phyloP scores from a whole-genome alignment of 2,113 vertebrate species.

The Cynopterus brachyotis region DNA sequence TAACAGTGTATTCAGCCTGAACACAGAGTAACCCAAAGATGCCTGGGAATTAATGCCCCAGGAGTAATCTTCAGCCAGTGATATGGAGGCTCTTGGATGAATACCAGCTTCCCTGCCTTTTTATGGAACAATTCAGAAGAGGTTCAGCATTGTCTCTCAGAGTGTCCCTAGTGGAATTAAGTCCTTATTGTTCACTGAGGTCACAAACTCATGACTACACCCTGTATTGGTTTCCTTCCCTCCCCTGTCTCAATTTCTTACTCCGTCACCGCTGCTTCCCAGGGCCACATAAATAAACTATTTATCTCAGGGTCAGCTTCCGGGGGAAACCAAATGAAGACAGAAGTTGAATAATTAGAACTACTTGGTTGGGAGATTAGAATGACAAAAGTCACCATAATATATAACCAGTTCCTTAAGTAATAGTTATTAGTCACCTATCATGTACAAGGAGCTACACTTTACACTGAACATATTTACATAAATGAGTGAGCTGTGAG shows the following conservation, averaged over 20 bases:
- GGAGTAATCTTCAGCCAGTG: background rate
- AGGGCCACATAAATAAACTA: background rate
- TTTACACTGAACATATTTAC: background rate
- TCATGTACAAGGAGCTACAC: background rate
- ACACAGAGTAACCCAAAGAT: background rate
- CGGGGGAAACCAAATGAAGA: background rate
- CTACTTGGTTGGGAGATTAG: background rate
- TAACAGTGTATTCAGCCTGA: background rate
- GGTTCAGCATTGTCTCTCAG: background rate
- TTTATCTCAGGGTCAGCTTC: background rate
- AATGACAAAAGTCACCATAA: background rate
- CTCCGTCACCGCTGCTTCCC: background rate
- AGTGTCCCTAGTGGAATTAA: rapidly evolving
- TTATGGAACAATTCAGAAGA: background rate
- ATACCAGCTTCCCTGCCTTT: background rate
- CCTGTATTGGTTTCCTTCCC: background rate
- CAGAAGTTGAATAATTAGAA: background rate
- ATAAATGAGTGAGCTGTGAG: background rate
- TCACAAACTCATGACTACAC: background rate
- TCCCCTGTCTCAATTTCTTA: background rate
- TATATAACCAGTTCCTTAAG: background rate
- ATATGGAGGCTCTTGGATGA: background rate
- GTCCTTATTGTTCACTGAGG: background rate
- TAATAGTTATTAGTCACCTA: background rate
- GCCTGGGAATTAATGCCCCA: background rate